phyloP scores from a whole-genome alignment of 2,888 invertebrate genomes.

The Leistus spinibarbis region DNA sequence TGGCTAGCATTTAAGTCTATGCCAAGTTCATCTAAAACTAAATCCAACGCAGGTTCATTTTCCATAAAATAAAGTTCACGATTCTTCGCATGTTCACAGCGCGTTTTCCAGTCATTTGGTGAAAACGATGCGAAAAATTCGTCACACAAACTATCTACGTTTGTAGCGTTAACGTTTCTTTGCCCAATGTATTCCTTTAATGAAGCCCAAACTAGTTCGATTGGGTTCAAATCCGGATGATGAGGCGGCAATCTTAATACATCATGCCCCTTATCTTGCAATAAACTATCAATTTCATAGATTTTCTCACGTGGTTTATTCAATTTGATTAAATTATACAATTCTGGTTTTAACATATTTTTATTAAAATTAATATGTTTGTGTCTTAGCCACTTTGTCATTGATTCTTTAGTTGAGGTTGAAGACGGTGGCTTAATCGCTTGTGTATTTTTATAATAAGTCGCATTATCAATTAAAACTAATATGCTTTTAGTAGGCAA shows the following conservation, averaged over 20 bases:
- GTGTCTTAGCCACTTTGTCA: not conserved
- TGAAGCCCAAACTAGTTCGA: constrained; percentile 16
- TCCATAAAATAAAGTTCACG: not conserved
- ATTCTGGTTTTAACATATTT: not conserved
- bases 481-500: not conserved
- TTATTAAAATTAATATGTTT: not conserved
- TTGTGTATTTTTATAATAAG: not conserved
- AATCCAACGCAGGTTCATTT: not conserved
- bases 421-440: not conserved
- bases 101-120: not conserved
- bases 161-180: not conserved
- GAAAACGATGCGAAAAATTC: not conserved
- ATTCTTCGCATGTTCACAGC: not conserved
- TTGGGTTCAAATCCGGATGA: constrained; percentile 18
- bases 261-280: constrained; percentile 6
- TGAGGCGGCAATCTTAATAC: constrained; percentile 18
- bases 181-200: constrained; percentile 6
- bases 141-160: not conserved
- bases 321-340: not conserved
- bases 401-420: not conserved
- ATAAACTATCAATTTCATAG: constrained; percentile 14
- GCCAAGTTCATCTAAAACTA: not conserved
- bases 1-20: not conserved
- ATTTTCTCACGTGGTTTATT: not conserved
- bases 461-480: not conserved